phyloP scores from a whole-genome alignment of 2,113 vertebrate species.

The Pantherophis guttatus region DNA sequence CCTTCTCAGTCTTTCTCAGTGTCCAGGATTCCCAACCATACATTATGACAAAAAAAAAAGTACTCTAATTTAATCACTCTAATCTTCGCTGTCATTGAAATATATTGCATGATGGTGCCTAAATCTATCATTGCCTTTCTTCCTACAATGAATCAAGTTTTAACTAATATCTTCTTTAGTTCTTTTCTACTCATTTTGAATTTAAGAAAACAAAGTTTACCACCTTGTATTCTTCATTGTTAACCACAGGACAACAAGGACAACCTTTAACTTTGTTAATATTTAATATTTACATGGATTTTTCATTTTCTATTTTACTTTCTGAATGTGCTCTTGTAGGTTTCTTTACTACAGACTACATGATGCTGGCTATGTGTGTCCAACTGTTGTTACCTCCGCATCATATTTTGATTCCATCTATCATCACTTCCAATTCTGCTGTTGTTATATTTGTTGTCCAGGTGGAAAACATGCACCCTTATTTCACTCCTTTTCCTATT shows the following conservation, averaged over 20 bases:
- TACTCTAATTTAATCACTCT: background rate
- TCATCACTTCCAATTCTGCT: background rate
- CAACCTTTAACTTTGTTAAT: background rate
- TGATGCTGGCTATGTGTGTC: background rate
- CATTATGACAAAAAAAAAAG: background rate
- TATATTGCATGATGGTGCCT: background rate
- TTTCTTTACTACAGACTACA: background rate
- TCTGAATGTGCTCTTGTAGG: background rate
- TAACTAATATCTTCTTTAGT: background rate
- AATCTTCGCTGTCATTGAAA: background rate
- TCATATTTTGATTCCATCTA: background rate
- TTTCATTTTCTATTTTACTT: background rate
- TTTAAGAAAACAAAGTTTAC: background rate
- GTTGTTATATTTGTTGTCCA: background rate
- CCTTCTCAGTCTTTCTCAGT: background rate
- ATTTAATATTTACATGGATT: background rate
- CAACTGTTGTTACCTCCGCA: background rate
- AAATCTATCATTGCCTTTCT: background rate
- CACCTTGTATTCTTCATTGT: background rate
- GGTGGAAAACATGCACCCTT: background rate
- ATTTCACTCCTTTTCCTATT: background rate
- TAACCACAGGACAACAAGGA: background rate
- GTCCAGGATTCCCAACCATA: background rate
- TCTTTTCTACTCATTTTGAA: background rate
- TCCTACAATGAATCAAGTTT: background rate